Evolutionary conservation across 2,888 invertebrate genomes (phyloP), one percentile per base, ranked within the genome.

Genomic region (Hipparchia sbordonii): DNA sequence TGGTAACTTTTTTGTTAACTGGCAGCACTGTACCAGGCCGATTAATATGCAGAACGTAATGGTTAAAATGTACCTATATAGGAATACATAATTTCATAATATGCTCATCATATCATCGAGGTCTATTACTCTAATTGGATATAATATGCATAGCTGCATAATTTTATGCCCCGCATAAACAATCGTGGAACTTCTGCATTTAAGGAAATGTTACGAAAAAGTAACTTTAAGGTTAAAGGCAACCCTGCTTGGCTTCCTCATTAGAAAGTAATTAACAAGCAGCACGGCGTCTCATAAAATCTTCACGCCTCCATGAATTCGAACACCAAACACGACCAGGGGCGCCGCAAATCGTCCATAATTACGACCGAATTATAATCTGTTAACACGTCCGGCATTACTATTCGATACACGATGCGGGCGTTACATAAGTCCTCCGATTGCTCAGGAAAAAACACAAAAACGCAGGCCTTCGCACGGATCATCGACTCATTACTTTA

Each of bases 231-330:
- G 39, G 48, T 60, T 60, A 39, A 57, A 65, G 63, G 9, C 63
- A 70, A 65, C 70, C 48, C 61, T 70, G 12, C 4, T 48, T 9
- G 85, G 84, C 83, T 80, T 85, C 85, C 86, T 85, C 85, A 88
- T 87, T 91, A 88, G 88, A 91, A 90, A 91, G 87, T 89, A 90
- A 91, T 91, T 89, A 89, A 84, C 82, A 80, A 87, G 82, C 84
- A 80, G 80, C 82, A 82, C 79, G 82, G 83, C 83, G 80, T 83
- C 82, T 77, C 78, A 78, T 82, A 84, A 84, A 84, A 85, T 71
- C 74, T 76, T 82, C 76, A 82, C 82, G 82, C 84, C 82, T 81
- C 77, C 73, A 79, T 78, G 78, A 82, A 81, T 78, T 73, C 76
- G 70, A 77, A 79, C 77, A 81, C 82, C 77, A 82, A 84, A 84